phyloP scores from a whole-genome alignment of 2,113 vertebrate species.

The Cettia cetti region DNA sequence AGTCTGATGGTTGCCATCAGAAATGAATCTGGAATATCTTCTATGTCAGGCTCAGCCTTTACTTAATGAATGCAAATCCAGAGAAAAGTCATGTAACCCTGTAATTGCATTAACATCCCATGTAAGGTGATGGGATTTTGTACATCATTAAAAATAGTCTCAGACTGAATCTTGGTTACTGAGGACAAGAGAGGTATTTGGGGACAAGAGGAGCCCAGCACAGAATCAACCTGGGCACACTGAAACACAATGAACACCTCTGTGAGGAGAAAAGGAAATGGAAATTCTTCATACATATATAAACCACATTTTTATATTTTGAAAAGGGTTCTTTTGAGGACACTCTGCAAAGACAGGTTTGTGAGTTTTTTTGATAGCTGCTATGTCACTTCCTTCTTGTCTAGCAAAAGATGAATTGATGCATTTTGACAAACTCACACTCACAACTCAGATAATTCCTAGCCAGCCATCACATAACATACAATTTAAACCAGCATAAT shows the following conservation, averaged over 20 bases:
- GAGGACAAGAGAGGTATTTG: background rate
- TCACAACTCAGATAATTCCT: background rate
- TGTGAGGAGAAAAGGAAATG: background rate
- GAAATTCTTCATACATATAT: background rate
- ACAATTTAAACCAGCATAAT: background rate
- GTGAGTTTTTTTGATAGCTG: background rate
- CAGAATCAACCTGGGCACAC: accelerated
- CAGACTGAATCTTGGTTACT: background rate
- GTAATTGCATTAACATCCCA: background rate
- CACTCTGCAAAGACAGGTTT: background rate
- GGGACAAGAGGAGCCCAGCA: background rate
- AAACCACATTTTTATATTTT: background rate
- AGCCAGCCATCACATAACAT: background rate
- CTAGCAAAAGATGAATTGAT: background rate
- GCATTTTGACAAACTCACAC: background rate
- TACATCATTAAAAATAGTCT: background rate
- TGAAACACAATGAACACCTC: background rate
- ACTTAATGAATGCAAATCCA: background rate
- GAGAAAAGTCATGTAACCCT: background rate
- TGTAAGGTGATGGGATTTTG: background rate
- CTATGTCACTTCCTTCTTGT: conserved; percentile 53
- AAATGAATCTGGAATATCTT: background rate
- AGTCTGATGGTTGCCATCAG: accelerated
- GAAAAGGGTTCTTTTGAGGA: conserved; percentile 36
- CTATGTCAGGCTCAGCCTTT: background rate